Percentiles rank a stretch among this genome's conserved stretches.
Evolutionary conservation across 2,113 vertebrate genomes (phyloP).

Genomic region (Aldabrachelys gigantea): DNA sequence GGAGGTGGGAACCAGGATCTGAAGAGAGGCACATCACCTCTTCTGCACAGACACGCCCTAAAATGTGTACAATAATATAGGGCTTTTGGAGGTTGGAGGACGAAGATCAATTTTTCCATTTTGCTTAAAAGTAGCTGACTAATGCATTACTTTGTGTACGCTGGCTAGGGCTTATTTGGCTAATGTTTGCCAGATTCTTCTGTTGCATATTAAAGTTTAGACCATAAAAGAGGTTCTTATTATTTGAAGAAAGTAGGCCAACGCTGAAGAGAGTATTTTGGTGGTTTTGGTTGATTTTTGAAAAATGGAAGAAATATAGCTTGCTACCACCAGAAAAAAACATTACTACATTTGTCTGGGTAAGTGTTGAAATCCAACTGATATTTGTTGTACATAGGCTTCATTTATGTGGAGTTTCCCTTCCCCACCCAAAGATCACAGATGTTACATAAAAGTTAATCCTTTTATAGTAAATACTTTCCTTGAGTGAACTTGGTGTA

Average conservation of each 20-base stretch:
- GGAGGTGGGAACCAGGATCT: neutral
- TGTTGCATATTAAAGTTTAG: constrained; percentile 64
- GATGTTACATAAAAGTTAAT: constrained; percentile 52
- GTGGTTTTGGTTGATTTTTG: constrained; percentile 67
- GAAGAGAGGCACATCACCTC: neutral
- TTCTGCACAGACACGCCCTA: fast-evolving
- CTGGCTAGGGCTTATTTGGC: constrained; percentile 63
- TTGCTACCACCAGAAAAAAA: constrained; percentile 60
- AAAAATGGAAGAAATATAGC: constrained; percentile 6
- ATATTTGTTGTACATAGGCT: constrained; percentile 62
- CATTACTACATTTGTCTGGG: constrained; percentile 55
- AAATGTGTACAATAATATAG: neutral
- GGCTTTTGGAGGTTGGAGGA: constrained; percentile 2
- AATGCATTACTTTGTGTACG: constrained; percentile 23
- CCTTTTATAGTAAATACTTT: constrained; percentile 32
- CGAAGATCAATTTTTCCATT: constrained; percentile 34
- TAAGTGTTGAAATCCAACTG: constrained; percentile 68
- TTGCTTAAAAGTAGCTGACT: constrained; percentile 47
- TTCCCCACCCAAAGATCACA: constrained; percentile 44
- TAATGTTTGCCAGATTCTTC: constrained; percentile 67
- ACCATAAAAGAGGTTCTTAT: constrained; percentile 58
- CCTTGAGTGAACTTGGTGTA: neutral
- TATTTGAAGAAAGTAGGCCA: constrained; percentile 66
- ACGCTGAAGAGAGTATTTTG: constrained; percentile 61
- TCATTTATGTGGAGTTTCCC: constrained; percentile 53